phyloP scores from a whole-genome alignment of 2,797 vertebrate species.

The Sylvia borin region DNA sequence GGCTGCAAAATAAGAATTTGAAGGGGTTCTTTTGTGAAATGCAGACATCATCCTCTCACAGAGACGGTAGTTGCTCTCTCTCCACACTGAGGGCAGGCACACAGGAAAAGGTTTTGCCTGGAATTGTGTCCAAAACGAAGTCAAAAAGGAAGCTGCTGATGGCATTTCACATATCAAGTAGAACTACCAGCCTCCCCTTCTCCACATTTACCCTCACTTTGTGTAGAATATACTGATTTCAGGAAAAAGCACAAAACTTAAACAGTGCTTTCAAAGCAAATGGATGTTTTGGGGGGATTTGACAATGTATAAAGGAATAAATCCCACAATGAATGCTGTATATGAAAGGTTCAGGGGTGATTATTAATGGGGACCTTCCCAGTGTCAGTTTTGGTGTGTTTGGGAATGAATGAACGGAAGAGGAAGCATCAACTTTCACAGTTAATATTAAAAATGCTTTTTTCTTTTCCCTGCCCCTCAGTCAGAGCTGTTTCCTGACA shows the following conservation, averaged over 20 bases:
- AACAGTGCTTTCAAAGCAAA: neutral
- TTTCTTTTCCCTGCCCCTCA: conserved; percentile 41
- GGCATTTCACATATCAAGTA: neutral
- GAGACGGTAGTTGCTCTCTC: neutral
- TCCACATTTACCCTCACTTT: neutral
- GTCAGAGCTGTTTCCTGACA: conserved; percentile 92
- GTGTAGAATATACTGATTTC: neutral
- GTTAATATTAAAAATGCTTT: neutral
- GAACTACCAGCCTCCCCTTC: neutral
- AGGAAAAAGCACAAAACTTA: neutral
- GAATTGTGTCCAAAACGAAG: neutral
- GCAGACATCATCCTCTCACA: neutral
- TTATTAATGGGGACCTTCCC: neutral
- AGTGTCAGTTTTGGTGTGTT: accelerated
- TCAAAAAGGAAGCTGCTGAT: neutral
- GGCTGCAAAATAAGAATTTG: neutral
- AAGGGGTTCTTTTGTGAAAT: neutral
- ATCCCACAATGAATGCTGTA: accelerated
- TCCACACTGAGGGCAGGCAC: neutral
- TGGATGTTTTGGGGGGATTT: neutral
- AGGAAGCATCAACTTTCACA: accelerated
- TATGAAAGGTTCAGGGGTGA: neutral
- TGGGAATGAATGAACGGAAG: neutral
- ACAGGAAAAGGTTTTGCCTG: neutral
- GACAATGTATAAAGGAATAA: neutral